Percentiles rank a stretch among this genome's conserved stretches.
phyloP scores from a whole-genome alignment of 2,797 vertebrate genomes.

The Coracias cyanogaster region DNA sequence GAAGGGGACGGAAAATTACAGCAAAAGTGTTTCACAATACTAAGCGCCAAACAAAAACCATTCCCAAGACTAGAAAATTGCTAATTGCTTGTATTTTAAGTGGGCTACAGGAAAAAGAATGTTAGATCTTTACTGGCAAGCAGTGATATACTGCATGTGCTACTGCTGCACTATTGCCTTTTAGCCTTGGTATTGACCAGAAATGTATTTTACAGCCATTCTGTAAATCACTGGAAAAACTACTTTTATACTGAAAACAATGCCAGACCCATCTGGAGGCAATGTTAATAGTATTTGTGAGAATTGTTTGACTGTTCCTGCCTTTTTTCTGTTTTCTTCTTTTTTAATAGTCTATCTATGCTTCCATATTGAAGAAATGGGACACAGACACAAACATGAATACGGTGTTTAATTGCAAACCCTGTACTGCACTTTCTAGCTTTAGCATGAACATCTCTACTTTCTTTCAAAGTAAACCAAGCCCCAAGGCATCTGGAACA shows the following conservation, averaged over 20 bases:
- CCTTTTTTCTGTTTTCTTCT: background rate
- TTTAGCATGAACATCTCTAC: background rate
- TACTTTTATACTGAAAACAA: background rate
- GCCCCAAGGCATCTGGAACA: background rate
- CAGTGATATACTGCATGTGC: fast-evolving
- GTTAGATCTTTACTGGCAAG: background rate
- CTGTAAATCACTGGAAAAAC: background rate
- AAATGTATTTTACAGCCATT: background rate
- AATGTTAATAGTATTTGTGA: background rate
- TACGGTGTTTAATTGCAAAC: background rate
- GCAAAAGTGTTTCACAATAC: background rate
- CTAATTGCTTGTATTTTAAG: background rate
- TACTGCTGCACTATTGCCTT: background rate
- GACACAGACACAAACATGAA: background rate
- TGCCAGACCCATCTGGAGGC: background rate
- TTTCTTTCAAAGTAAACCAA: constrained; percentile 21
- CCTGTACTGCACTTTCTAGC: background rate
- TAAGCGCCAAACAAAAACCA: background rate
- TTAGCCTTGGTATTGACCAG: background rate
- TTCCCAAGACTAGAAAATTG: background rate
- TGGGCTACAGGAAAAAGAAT: background rate
- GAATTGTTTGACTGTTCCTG: background rate
- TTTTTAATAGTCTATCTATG: background rate
- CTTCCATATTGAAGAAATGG: background rate
- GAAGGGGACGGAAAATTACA: background rate